phyloP scores from a whole-genome alignment of 2,797 vertebrate genomes.

The Sebastiscus tertius region DNA sequence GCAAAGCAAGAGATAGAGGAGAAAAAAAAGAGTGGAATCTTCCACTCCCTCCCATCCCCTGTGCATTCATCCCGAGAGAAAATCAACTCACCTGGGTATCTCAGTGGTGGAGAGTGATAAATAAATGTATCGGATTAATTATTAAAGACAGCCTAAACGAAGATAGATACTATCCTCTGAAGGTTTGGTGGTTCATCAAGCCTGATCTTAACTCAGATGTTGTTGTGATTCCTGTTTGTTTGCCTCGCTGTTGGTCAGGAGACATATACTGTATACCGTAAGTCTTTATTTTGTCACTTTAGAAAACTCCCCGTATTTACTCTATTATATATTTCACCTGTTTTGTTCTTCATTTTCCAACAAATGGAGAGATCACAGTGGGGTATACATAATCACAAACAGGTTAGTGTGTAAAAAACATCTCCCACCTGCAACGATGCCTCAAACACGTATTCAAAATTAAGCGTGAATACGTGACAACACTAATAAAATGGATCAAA shows the following conservation, averaged over 20 bases:
- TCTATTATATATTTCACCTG: not conserved
- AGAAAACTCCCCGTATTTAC: not conserved
- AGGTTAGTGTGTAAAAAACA: not conserved
- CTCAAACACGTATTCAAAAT: slow-evolving; percentile 53
- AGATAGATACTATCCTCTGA: slow-evolving; percentile 74
- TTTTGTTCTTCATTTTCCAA: slow-evolving; percentile 3
- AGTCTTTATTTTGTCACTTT: slow-evolving; percentile 21
- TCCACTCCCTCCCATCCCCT: slow-evolving; percentile 61
- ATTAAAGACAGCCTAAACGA: slow-evolving; percentile 83
- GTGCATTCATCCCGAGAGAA: slow-evolving; percentile 70
- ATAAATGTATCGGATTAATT: slow-evolving; percentile 81
- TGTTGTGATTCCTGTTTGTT: slow-evolving; percentile 67
- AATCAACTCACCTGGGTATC: slow-evolving; percentile 79
- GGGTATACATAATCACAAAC: slow-evolving; percentile 1
- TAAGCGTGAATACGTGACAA: slow-evolving; percentile 55
- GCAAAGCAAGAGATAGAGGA: slow-evolving; percentile 51
- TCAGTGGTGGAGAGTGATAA: slow-evolving; percentile 70
- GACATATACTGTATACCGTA: not conserved
- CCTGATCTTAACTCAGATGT: slow-evolving; percentile 57
- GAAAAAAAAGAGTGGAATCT: slow-evolving; percentile 56
- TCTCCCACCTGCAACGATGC: slow-evolving; percentile 16
- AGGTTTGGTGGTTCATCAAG: slow-evolving; percentile 54
- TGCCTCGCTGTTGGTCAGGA: slow-evolving; percentile 63
- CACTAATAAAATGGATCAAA: slow-evolving; percentile 70
- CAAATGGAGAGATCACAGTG: not conserved